These are phyloP conservation scores for Aelia acuminata DNA, from an alignment of 2,888 invertebrate species.

Conservation along the genomic window DNA sequence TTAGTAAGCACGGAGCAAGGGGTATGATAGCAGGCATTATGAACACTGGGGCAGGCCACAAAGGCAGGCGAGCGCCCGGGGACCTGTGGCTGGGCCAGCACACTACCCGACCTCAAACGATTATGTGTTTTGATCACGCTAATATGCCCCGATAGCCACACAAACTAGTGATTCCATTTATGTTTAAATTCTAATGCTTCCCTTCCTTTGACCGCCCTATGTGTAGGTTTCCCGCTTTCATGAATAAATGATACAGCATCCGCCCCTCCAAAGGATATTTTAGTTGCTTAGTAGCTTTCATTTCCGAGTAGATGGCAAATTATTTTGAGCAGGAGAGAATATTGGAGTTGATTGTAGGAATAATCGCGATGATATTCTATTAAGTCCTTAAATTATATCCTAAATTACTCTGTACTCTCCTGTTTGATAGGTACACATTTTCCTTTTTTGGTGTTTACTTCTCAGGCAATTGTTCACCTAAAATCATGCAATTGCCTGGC, in stretches of 20 bases:
- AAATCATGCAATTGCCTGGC: too few species aligned
- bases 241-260: not conserved
- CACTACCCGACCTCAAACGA: slow-evolving; percentile 19
- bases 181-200: slow-evolving; percentile 40
- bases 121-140: slow-evolving; percentile 30
- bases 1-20: too few species aligned
- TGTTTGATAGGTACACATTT: too few species aligned
- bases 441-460: too few species aligned
- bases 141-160: slow-evolving; percentile 14
- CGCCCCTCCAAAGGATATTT: not conserved
- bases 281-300: not conserved
- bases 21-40: not conserved
- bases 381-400: too few species aligned
- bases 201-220: slow-evolving; percentile 19
- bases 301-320: not conserved
- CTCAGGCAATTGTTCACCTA: too few species aligned
- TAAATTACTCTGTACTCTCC: too few species aligned
- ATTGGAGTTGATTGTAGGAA: too few species aligned
- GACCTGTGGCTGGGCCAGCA: not conserved
- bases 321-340: not conserved
- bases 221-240: not conserved
- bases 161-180: slow-evolving; percentile 38
- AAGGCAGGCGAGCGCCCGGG: not conserved
- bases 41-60: not conserved
- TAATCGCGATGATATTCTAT: too few species aligned